Conservation (phyloP, 2,888 invertebrate species). For the Mayetiola destructor region DNA sequence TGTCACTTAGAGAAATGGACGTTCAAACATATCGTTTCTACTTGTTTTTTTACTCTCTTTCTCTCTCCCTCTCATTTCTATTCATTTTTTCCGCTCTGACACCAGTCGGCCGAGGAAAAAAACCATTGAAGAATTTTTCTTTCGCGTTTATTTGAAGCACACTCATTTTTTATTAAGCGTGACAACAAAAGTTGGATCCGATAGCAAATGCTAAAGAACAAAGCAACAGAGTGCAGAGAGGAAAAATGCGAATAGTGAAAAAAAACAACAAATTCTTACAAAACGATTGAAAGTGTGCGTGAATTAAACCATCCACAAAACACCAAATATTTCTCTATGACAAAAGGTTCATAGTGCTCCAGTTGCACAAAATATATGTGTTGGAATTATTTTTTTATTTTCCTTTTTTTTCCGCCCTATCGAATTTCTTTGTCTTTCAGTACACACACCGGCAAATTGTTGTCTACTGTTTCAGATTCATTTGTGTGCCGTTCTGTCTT, state of each 20-base stretch:
- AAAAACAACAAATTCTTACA: too few relatives aligned
- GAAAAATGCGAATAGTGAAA: too few relatives aligned
- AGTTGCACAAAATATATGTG: conserved; percentile 10
- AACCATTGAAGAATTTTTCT: too few relatives aligned
- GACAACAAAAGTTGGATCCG: too few relatives aligned
- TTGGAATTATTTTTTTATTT: not conserved
- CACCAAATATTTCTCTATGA: conserved; percentile 13
- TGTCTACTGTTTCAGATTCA: conserved; percentile 9
- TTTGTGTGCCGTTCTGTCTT: not conserved
- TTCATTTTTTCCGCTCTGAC: not conserved
- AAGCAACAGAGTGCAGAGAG: too few relatives aligned
- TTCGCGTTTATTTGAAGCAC: not conserved
- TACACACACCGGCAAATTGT: not conserved
- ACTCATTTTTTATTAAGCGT: conserved; percentile 13
- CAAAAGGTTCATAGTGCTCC: conserved; percentile 1
- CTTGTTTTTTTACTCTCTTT: not conserved
- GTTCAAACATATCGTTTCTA: conserved; percentile 12
- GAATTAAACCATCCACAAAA: conserved; percentile 10
- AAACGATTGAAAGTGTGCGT: conserved; percentile 11
- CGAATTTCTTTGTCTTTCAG: not conserved
- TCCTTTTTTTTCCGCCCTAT: not conserved
- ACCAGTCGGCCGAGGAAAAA: not conserved
- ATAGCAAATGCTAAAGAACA: too few relatives aligned
- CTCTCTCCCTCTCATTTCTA: not conserved
- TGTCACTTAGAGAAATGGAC: conserved; percentile 11